Conservation (phyloP, 2,113 vertebrate species). For the Ceyx margarethae region DNA sequence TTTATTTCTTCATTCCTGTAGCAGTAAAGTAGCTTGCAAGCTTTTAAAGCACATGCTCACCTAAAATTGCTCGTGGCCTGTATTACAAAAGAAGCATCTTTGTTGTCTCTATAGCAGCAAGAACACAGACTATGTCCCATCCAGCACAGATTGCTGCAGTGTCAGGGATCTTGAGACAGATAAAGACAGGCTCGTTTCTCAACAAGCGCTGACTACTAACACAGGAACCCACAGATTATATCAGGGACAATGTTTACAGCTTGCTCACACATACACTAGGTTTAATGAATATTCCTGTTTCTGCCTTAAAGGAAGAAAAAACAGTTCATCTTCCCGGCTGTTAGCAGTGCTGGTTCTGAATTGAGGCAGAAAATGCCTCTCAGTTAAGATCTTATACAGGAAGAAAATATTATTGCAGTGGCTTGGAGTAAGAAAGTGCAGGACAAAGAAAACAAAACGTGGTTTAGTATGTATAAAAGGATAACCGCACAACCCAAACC, state of each 20-base stretch:
- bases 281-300: neutral
- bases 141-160: neutral
- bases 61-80: neutral
- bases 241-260: no score
- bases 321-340: neutral
- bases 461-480: fast-evolving
- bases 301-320: neutral
- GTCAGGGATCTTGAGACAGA: neutral
- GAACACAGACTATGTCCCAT: neutral
- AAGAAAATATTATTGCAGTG: neutral
- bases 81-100: neutral
- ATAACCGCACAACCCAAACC: neutral
- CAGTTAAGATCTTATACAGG: neutral
- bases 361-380: neutral
- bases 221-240: neutral
- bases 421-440: neutral
- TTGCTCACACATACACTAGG: fast-evolving
- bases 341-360: neutral
- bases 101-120: fast-evolving
- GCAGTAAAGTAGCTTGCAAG: neutral
- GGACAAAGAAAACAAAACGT: no score
- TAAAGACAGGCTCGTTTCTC: neutral
- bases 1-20: neutral
- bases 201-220: neutral
- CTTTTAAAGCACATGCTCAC: neutral